Evolutionary conservation across 2,113 vertebrate species (phyloP).

Genomic region (Lepidothrix coronata): DNA sequence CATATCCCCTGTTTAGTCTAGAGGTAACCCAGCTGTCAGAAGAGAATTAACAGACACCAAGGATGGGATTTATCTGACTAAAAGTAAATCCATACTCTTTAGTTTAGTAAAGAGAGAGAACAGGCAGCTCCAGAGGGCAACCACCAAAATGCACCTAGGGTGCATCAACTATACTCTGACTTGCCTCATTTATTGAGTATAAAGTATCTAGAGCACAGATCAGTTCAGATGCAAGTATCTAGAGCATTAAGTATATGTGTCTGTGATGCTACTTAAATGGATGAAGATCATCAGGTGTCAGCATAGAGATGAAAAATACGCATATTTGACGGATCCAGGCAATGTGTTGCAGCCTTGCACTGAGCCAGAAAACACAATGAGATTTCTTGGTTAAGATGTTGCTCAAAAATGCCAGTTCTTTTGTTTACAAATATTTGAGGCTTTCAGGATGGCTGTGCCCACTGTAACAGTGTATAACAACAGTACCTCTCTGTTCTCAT

Average conservation of each 20-base stretch:
- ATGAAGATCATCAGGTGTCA: neutral
- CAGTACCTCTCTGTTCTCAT: neutral
- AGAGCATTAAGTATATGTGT: accelerated
- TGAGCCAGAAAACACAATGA: neutral
- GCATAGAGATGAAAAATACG: neutral
- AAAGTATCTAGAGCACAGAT: neutral
- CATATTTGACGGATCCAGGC: accelerated
- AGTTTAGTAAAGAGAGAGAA: neutral
- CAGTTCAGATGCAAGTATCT: neutral
- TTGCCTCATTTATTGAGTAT: neutral
- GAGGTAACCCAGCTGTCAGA: neutral
- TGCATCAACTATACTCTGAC: neutral
- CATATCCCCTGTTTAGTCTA: neutral
- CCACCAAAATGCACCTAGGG: neutral
- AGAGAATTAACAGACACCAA: neutral
- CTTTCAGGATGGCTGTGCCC: neutral
- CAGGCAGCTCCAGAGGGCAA: neutral
- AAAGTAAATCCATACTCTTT: neutral
- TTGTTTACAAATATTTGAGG: neutral
- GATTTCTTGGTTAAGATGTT: neutral
- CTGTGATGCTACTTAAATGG: neutral
- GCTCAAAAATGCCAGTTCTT: neutral
- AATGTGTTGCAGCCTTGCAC: neutral
- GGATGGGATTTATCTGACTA: neutral
- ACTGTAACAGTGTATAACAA: neutral